Base-by-base conservation (phyloP, 2,888 invertebrate species). In the Acholoe squamosa region DNA sequence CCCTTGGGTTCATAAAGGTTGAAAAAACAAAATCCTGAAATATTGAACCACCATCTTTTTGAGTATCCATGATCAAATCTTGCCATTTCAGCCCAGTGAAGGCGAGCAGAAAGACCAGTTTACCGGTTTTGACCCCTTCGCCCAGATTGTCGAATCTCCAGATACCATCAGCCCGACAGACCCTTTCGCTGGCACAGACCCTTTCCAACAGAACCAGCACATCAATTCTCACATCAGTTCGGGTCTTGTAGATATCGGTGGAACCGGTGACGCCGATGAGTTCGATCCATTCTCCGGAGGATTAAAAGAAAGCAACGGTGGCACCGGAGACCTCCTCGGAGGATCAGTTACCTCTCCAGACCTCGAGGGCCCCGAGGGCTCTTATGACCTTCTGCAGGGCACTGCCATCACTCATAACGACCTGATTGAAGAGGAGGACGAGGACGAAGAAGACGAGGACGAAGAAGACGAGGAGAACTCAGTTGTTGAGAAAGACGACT, bases 381-480 rank as follows among this genome's bases (percentile, higher is more conserved):
- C 86, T 10, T 86, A 86, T 22, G 86, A 86, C 86, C 54, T 86
- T 1, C 28, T 56, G 7, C 25, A 54, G 54, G 86, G 86, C 22
- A 25, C 25, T 28, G 33, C 56, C 14, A 52, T 25, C n/a, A 56
- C 86, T 10, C 22, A 52, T 25, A 16, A 25, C 19, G 28, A 52
- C 56, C 14, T 54, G 0, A n/a, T 54, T 0, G 28, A 54, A 7
- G 86, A 86, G 28, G 86, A 86, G 28, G 86, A 86, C 25, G 86
- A 86, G 22, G 86, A 86, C 86, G 86, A 86, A n/a, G 86, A 86
- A 3, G 86, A 86, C 10, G 86, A 86, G 31, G 86, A 86, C 12
- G 86, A 86, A 52, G 84, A 84, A 33, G 77, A 77, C 77, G 86
- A 86, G 52, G 86, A 86, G 54, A 86, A 86, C 31, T 86, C 86